phyloP scores from a whole-genome alignment of 2,888 invertebrate genomes.

The Dioctria rufipes region DNA sequence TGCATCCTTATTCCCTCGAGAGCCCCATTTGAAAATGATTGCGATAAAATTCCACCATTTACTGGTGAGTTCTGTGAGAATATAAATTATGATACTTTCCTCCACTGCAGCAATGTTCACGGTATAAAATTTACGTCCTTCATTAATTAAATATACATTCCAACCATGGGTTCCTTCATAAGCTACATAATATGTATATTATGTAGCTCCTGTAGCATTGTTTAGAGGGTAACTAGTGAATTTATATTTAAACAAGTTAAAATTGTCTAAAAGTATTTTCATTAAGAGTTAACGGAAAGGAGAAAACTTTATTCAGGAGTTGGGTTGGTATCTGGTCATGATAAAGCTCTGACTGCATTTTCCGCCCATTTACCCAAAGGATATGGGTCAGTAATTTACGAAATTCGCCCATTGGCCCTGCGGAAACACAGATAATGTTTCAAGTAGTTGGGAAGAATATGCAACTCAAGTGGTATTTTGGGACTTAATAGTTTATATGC shows the following conservation, averaged over 20 bases:
- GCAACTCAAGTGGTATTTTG: slow-evolving; percentile 21
- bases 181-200: too few species aligned
- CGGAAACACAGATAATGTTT: slow-evolving; percentile 14
- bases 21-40: too few species aligned
- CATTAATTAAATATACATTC: too few species aligned
- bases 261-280: background rate
- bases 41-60: too few species aligned
- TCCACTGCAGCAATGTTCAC: too few species aligned
- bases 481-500: slow-evolving; percentile 17
- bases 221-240: background rate
- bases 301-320: slow-evolving; percentile 9
- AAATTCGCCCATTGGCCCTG: slow-evolving; percentile 1
- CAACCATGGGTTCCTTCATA: too few species aligned
- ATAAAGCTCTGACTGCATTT: slow-evolving; percentile 4
- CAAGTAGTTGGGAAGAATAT: slow-evolving; percentile 28
- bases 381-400: slow-evolving; percentile 32
- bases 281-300: slow-evolving; percentile 4
- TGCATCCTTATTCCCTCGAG: too few species aligned
- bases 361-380: background rate
- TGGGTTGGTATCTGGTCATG: background rate
- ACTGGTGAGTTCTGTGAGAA: too few species aligned
- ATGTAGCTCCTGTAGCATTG: too few species aligned
- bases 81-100: too few species aligned
- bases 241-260: background rate
- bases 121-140: too few species aligned